Conservation (phyloP, 2,888 invertebrate species). For the Lymantria dispar region DNA sequence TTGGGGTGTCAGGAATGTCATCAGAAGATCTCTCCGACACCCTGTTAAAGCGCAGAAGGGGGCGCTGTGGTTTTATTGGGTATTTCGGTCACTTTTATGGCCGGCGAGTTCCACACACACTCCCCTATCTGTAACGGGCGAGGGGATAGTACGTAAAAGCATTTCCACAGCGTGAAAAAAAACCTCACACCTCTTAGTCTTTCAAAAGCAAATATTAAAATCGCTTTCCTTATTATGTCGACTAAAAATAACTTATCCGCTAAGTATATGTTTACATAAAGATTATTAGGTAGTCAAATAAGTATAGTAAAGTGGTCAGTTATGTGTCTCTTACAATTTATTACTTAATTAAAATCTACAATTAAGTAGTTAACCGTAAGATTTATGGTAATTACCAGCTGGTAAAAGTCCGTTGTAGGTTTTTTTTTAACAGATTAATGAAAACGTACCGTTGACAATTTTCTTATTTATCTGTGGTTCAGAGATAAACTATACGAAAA, state of each 20-base stretch:
- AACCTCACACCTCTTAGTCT: too few relatives aligned
- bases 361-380: conserved; percentile 11
- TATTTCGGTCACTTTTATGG: too few relatives aligned
- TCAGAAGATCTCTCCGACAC: too few relatives aligned
- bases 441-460: neutral
- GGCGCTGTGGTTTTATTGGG: too few relatives aligned
- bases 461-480: neutral
- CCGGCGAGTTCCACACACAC: too few relatives aligned
- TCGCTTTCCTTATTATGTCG: neutral
- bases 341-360: conserved; percentile 22
- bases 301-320: conserved; percentile 15
- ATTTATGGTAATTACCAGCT: conserved; percentile 28
- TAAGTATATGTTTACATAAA: conserved; percentile 9
- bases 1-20: too few relatives aligned
- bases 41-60: too few relatives aligned
- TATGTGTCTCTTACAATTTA: conserved; percentile 14
- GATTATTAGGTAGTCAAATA: conserved; percentile 12
- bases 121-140: too few relatives aligned
- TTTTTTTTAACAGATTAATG: neutral
- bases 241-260: conserved; percentile 4
- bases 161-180: too few relatives aligned
- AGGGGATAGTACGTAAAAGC: too few relatives aligned
- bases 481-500: neutral
- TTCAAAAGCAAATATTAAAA: neutral
- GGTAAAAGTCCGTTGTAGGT: neutral